Evolutionary conservation across 2,888 invertebrate species (phyloP).

Genomic region (Acleris emargana): DNA sequence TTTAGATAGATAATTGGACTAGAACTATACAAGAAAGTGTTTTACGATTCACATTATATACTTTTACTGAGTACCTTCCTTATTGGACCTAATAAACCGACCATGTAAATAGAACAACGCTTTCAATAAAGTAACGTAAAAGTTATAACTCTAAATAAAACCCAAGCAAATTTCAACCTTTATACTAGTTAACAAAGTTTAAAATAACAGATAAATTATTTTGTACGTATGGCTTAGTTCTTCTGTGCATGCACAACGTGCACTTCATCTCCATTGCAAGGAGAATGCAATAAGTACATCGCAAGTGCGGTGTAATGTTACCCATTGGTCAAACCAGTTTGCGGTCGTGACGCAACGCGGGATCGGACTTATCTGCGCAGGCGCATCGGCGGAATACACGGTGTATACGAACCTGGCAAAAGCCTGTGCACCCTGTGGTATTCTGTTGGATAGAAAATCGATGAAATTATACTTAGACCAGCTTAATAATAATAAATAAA

Average conservation of each 20-base stretch:
- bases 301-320: constrained; percentile 44
- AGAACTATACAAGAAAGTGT: background rate
- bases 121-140: background rate
- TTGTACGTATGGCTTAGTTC: background rate
- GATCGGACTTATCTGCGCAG: constrained; percentile 36
- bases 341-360: constrained; percentile 44
- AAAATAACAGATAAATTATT: background rate
- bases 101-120: constrained; percentile 2
- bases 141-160: background rate
- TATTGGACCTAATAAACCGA: background rate
- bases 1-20: background rate
- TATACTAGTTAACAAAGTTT: background rate
- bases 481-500: no score
- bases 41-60: background rate
- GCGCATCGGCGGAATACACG: constrained; percentile 26
- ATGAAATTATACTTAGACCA: no score
- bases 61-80: background rate
- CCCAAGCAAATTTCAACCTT: background rate
- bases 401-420: background rate
- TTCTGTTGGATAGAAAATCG: no score
- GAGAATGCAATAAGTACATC: constrained; percentile 41
- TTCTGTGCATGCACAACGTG: constrained; percentile 1
- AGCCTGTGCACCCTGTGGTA: no score
- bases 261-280: constrained; percentile 12
- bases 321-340: constrained; percentile 45